Evolutionary conservation across 2,888 invertebrate genomes (phyloP), one percentile per base, ranked within the genome.

Genomic region (Allacma fusca): DNA sequence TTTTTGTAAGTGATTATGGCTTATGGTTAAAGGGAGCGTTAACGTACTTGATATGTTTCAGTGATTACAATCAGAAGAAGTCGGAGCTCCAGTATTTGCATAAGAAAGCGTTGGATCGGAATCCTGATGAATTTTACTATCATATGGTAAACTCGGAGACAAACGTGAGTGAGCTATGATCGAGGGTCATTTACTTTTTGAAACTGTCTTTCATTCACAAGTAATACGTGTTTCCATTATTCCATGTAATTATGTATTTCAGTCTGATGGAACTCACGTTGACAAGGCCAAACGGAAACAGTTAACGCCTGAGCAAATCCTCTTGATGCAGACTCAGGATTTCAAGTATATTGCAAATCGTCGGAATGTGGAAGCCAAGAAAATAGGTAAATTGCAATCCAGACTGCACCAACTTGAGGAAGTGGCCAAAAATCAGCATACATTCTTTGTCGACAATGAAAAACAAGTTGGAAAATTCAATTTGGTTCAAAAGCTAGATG

Each of bases 41-140:
- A 16, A 19, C 16, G 50, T 50, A 9, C 1, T 50, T 50, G 50
- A 50, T n/a, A 50, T n/a, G n/a, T 78, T 40, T 9, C 83, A 88
- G 88, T 77, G 93, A 96, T 87, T 92, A 91, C 82, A 92, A 95
- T 86, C 90, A 91, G 78, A 97, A 97, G 86, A 91, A 94, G 76
- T 90, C 91, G 77, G 93, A 94, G 0, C 86, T 99, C 0, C 94
- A 94, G 86, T 86, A 93, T 34, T 87, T 99, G 75, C 91, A 92
- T 77, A 93, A 93, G 86, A 91, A 94, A 78, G 97, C 96, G 0
- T 88, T 95, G 26, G 93, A 97, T 86, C 94, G 92, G 86, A 99
- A 99, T 88, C 97, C 97, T 0, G 98, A 99, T 91, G 99, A 99
- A 87, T 99, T 98, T 88, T 95, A 98, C 87, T 96, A 95, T 88